Base-by-base conservation (phyloP, 2,113 vertebrate species). In the Cyphomyrus discorhynchus region DNA sequence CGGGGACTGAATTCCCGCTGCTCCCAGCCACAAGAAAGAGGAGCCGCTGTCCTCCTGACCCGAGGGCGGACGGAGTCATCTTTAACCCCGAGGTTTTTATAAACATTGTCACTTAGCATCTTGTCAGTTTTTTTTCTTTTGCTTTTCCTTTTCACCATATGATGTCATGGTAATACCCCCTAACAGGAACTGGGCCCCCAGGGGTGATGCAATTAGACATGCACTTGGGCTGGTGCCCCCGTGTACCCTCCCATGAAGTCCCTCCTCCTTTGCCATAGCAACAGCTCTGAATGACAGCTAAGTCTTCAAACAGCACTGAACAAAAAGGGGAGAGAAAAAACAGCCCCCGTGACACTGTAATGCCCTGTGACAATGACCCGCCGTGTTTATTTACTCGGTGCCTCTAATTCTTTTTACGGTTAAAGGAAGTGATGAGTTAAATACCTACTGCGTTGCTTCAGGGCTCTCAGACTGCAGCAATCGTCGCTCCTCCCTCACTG, bases 121-220 rank as follows among this genome's bases (percentile, higher is more conserved):
- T 82, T 88, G 39, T 88, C 62, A 82, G 27, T 46, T 35, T 39
- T 82, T 53, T 89, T 89, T 45, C 24, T 35, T 42, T 5, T 52
- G 62, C 66, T 58, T 80, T 88, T 49, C 49, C 49, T 80, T 74
- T 42, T 87, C n/a, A 70, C 31, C 50, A 50, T 24, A 87, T 84
- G 89, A 86, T 82, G 46, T 90, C 85, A 87, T 87, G 50, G 89
- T 87, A 15, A 39, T 31, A 58, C 35, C 35, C 82, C 49, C 58
- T 45, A 45, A 82, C 45, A 49, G 66, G 86, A 90, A 88, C 15
- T 90, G 86, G 31, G 39, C 85, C 89, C 89, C 89, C 86, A 80
- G 47, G 89, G 89, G 58, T 90, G 56, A 77, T 74, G 47, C 70
- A 90, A 87, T 87, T 52, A 90, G 89, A 90, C 85, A 46, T 80